A percentile compares a stretch with the other conserved stretches of the same genome.
Evolutionary conservation across 2,888 invertebrate species (phyloP).

Genomic region (Melitaea athalia): DNA sequence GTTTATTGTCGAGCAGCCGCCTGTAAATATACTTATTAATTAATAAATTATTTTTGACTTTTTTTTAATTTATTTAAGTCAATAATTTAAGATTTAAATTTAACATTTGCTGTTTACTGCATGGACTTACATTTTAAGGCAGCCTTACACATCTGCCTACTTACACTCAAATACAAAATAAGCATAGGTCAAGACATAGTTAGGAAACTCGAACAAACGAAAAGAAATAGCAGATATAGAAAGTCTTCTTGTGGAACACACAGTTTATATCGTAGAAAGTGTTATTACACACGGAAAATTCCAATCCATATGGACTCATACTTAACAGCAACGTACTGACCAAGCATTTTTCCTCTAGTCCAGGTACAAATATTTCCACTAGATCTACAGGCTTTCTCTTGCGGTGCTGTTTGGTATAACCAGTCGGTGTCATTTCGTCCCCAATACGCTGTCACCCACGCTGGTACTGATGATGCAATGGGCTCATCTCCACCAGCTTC

Average conservation of each 20-base stretch:
- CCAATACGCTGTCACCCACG: constrained; percentile 86
- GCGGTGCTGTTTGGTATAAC: constrained; percentile 85
- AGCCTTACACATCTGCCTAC: too few relatives aligned
- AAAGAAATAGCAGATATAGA: too few relatives aligned
- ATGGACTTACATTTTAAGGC: background rate
- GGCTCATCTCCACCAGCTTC: constrained; percentile 89
- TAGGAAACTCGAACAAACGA: too few relatives aligned
- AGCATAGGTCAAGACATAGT: too few relatives aligned
- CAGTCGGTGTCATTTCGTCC: constrained; percentile 85
- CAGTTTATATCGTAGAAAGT: too few relatives aligned
- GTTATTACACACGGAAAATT: background rate
- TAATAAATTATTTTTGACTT: too few relatives aligned
- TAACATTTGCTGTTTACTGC: too few relatives aligned
- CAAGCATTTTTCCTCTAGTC: constrained; percentile 89
- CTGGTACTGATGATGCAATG: constrained; percentile 83
- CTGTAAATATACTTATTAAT: constrained; percentile 58
- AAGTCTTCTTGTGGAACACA: too few relatives aligned
- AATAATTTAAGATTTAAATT: too few relatives aligned
- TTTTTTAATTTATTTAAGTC: too few relatives aligned
- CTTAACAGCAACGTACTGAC: constrained; percentile 45
- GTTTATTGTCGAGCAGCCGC: constrained; percentile 88
- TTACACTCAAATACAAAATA: too few relatives aligned
- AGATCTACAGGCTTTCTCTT: constrained; percentile 83
- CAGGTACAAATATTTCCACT: constrained; percentile 83
- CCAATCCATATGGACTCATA: background rate